Evolutionary conservation across 2,113 vertebrate genomes (phyloP), one percentile per base, ranked within the genome.

Genomic region (Origma solitaria): DNA sequence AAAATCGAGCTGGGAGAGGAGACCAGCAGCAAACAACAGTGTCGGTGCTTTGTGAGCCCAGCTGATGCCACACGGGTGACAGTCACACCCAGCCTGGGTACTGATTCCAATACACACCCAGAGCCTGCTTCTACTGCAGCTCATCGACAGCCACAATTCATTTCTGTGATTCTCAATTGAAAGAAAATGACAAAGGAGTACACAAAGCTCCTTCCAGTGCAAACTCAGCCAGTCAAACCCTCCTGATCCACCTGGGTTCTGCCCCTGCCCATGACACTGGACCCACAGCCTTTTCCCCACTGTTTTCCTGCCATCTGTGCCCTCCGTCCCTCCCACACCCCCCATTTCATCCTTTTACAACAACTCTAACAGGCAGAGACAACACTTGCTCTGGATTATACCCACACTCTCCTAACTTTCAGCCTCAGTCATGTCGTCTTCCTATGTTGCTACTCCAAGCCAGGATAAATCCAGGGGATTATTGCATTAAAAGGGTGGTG

Each of bases 1-100:
- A 93, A 86, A 82, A 95, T 37, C 31, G 61, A 82, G 85, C 95
- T 97, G 79, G 37, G 53, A 94, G 78, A 94, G 95, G 94, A 95
- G 10, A 57, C 53, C 88, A 79, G 80, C 12, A 3, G 75, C 93
- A 94, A 96, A 66, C 56, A 86, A 33, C 10, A 31, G 66, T 66
- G 88, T 69, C 51, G 66, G 15, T 45, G 75, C 87, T 77, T 45
- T 58, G 45, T 68, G 80, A 85, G 11, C 95, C 79, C 76, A 80
- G 38, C 54, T n/a, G 68, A 35, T 19, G 70, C 27, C 80, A 70
- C 73, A 78, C 7, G 3, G 73, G 45, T 75, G 54, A 25, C 73
- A 14, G 14, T 4, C 5, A 38, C 54, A 13, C 2, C 38, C 77
- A 57, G 1, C 45, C 77, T 31, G 2, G 6, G 5, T 28, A 11